A percentile compares a stretch with the other conserved stretches of the same genome.
phyloP scores from a whole-genome alignment of 2,797 vertebrate genomes.

The Melanotaenia maccullochi region DNA sequence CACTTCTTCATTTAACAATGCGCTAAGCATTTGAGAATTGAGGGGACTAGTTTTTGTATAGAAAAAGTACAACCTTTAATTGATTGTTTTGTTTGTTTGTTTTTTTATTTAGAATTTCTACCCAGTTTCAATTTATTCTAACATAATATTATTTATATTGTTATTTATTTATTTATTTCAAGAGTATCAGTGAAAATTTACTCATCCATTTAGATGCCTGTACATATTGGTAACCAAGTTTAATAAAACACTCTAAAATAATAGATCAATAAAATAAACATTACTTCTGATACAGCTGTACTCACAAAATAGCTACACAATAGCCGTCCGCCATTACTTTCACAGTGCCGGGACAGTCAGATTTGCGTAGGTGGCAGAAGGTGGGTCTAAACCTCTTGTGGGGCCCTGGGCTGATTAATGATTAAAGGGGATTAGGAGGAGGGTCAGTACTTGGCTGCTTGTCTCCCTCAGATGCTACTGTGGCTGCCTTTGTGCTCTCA shows the following conservation, averaged over 20 bases:
- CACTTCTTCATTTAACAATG: background rate
- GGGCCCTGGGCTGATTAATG: slow-evolving; percentile 81
- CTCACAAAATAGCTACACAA: background rate
- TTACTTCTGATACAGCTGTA: background rate
- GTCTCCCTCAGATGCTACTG: slow-evolving; percentile 57
- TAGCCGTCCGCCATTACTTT: slow-evolving; percentile 35
- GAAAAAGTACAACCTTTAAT: too few species aligned
- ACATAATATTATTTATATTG: too few species aligned
- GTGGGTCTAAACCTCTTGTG: slow-evolving; percentile 79
- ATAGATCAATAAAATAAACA: background rate
- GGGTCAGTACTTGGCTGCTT: slow-evolving; percentile 68
- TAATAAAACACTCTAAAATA: background rate
- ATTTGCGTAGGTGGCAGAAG: slow-evolving; percentile 82
- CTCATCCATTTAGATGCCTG: background rate
- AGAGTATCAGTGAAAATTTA: background rate
- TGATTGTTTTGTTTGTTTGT: too few species aligned
- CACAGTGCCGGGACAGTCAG: slow-evolving; percentile 55
- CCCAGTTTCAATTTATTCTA: too few species aligned
- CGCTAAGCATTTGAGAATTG: background rate
- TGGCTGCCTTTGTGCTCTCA: slow-evolving; percentile 37
- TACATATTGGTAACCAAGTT: background rate
- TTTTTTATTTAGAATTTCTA: too few species aligned
- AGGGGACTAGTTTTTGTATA: background rate
- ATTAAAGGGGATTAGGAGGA: slow-evolving; percentile 83
- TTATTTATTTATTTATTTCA: background rate